These are phyloP conservation scores for Anodontia alba DNA, from an alignment of 2,888 invertebrate species.

Conservation along the genomic window DNA sequence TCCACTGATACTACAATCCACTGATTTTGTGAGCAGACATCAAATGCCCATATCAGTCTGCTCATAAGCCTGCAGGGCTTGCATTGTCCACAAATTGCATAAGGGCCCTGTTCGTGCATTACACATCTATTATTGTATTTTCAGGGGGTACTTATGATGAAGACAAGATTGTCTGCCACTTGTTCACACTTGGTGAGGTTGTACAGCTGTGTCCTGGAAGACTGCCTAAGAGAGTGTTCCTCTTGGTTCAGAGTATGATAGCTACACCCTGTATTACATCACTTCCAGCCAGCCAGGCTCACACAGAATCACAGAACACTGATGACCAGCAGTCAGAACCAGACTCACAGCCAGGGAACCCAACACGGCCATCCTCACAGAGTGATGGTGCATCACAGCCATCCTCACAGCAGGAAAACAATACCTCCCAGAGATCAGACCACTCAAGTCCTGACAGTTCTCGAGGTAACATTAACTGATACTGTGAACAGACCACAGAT, in stretches of 20 bases:
- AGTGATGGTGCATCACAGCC: neutral
- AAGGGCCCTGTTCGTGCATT: neutral
- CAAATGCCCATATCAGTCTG: too few relatives aligned
- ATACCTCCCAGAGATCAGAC: neutral
- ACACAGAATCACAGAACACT: constrained; percentile 4
- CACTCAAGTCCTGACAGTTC: neutral
- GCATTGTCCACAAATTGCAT: neutral
- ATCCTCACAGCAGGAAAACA: neutral
- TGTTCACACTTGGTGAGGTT: constrained; percentile 85
- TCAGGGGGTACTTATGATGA: constrained; percentile 76
- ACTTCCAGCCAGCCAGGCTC: constrained; percentile 52
- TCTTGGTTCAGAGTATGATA: constrained; percentile 84
- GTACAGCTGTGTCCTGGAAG: constrained; percentile 84
- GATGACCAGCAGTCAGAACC: neutral
- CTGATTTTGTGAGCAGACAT: too few relatives aligned
- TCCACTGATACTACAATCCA: too few relatives aligned
- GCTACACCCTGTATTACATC: constrained; percentile 76
- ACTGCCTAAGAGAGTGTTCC: constrained; percentile 83
- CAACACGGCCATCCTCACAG: neutral
- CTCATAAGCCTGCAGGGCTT: too few relatives aligned
- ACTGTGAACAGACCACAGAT: too few relatives aligned
- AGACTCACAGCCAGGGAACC: neutral
- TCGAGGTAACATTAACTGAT: neutral
- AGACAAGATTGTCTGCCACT: constrained; percentile 80
- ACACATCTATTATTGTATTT: too few relatives aligned